phyloP scores from a whole-genome alignment of 2,113 vertebrate genomes.

The Petrocephalus zakoni region DNA sequence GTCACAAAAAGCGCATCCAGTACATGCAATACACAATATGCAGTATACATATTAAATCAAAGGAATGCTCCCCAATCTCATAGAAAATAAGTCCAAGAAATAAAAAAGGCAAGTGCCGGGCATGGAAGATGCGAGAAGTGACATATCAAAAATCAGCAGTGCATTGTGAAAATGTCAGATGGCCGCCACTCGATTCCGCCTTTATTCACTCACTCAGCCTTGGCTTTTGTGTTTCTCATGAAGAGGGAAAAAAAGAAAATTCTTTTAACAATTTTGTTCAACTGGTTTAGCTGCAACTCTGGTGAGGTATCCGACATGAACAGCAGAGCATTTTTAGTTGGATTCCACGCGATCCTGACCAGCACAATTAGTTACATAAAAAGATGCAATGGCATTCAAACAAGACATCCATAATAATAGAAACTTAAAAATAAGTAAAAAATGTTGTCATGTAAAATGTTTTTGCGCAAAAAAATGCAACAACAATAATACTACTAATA shows the following conservation, averaged over 20 bases:
- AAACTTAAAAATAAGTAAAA: not conserved
- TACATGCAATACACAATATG: not conserved
- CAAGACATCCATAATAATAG: not conserved
- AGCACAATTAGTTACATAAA: not conserved
- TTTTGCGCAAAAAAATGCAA: not conserved
- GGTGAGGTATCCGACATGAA: not conserved
- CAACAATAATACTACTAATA: not conserved
- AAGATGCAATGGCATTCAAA: not conserved
- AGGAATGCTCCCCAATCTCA: not conserved
- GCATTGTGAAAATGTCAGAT: not conserved
- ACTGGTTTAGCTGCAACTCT: not conserved
- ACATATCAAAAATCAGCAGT: constrained; percentile 1
- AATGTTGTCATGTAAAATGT: not conserved
- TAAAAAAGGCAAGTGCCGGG: not conserved
- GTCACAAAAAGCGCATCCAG: not conserved
- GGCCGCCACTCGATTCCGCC: not conserved
- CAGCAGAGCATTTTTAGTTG: not conserved
- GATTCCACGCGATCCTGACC: not conserved
- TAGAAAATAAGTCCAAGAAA: not conserved
- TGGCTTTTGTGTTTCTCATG: not conserved
- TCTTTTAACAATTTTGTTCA: not conserved
- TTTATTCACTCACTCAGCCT: not conserved
- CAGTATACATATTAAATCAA: not conserved
- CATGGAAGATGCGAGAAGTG: not conserved
- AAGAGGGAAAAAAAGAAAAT: not conserved